phyloP scores from a whole-genome alignment of 1,140 invertebrate genomes.

The Drosophila malerkotliana region DNA sequence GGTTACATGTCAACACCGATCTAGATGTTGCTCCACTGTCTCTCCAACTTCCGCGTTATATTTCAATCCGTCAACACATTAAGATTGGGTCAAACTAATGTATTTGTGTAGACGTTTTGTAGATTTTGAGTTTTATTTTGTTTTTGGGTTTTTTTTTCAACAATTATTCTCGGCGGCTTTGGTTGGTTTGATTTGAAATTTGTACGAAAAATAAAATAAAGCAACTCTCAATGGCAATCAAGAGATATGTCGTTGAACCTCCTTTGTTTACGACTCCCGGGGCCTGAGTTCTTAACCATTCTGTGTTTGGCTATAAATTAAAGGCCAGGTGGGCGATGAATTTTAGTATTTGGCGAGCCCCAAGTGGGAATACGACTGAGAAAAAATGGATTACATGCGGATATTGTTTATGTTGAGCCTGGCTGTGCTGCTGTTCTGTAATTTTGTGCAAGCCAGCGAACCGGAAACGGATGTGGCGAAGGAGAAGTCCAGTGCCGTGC shows the following conservation, averaged over 20 bases:
- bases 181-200: conserved; percentile 37
- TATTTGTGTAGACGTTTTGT: conserved; percentile 17
- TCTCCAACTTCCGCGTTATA: conserved; percentile 37
- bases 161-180: conserved; percentile 52
- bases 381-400: conserved; percentile 52
- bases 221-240: conserved; percentile 65
- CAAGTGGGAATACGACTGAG: conserved; percentile 23
- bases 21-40: conserved; percentile 31
- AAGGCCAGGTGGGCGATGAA: conserved; percentile 18
- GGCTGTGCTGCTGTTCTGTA: conserved; percentile 7
- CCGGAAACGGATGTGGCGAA: not conserved
- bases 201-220: conserved; percentile 23
- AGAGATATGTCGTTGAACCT: conserved; percentile 58
- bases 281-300: conserved; percentile 26
- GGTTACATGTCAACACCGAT: conserved; percentile 8
- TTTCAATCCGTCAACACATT: conserved; percentile 32
- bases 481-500: not conserved
- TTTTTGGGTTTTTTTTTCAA: conserved; percentile 26
- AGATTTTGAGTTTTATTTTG: not conserved
- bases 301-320: conserved; percentile 66
- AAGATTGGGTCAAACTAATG: conserved; percentile 48
- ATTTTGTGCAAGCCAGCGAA: conserved; percentile 3
- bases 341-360: conserved; percentile 44
- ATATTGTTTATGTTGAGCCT: conserved; percentile 37
- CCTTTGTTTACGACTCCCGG: conserved; percentile 19